Percentiles rank a stretch among this genome's conserved stretches.
phyloP scores from a whole-genome alignment of 2,113 vertebrate species.

The Antechinus flavipes region DNA sequence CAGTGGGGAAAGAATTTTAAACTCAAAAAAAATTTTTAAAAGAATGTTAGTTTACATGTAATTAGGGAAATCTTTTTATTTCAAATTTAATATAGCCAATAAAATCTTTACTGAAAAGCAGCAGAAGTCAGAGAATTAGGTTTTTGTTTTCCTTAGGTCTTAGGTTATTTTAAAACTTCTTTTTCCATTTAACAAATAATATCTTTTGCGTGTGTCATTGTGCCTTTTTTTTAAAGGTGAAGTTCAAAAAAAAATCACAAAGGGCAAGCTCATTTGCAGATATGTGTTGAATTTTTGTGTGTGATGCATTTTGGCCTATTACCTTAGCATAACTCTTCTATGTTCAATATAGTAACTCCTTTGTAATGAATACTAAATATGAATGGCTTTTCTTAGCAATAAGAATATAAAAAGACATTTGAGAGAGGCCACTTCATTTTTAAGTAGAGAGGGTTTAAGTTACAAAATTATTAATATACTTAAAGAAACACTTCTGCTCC shows the following conservation, averaged over 20 bases:
- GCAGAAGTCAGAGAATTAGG: not conserved
- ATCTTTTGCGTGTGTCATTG: not conserved
- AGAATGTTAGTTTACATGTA: not conserved
- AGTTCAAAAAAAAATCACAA: not conserved
- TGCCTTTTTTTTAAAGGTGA: not conserved
- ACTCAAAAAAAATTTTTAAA: not conserved
- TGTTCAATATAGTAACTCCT: not conserved
- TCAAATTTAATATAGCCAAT: not conserved
- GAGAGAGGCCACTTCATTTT: not conserved
- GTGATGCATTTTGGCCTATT: not conserved
- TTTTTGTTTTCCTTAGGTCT: not conserved
- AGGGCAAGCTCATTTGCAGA: not conserved
- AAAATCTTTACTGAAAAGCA: not conserved
- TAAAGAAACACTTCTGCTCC: not conserved
- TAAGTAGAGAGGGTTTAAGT: not conserved
- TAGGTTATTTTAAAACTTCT: not conserved
- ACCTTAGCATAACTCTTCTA: not conserved
- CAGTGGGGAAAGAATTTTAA: not conserved
- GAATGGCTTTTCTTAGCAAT: not conserved
- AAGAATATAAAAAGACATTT: not conserved
- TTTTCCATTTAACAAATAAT: not conserved
- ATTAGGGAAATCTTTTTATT: not conserved
- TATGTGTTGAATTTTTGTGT: not conserved
- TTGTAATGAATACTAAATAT: not conserved
- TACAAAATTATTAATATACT: constrained; percentile 22